Conservation (phyloP, 1,140 invertebrate genomes). For the Metaphire vulgaris region DNA sequence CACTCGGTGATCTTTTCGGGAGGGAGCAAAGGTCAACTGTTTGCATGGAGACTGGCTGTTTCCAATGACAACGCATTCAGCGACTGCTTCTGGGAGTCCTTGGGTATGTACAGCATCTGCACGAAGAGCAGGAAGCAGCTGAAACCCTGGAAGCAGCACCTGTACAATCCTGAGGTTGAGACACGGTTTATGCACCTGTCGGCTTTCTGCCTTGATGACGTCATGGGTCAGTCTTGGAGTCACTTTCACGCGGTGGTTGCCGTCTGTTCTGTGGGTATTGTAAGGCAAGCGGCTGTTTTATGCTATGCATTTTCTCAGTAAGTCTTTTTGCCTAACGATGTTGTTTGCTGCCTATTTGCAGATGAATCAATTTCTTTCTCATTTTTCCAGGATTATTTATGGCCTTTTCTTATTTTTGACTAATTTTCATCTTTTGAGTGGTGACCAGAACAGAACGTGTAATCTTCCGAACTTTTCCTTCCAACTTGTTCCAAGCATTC, state of each 20-base stretch:
- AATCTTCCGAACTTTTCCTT: too few species aligned
- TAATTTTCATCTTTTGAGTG: too few species aligned
- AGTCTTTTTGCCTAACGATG: too few species aligned
- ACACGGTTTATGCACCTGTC: not conserved
- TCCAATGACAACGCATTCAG: not conserved
- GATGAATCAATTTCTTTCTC: too few species aligned
- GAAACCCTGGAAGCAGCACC: constrained; percentile 9
- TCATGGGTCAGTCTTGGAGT: not conserved
- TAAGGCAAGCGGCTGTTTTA: not conserved
- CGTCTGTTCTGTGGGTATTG: not conserved
- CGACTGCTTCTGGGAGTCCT: not conserved
- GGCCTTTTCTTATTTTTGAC: too few species aligned
- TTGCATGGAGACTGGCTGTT: not conserved
- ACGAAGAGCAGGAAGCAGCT: not conserved
- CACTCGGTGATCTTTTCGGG: not conserved
- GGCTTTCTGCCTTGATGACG: not conserved
- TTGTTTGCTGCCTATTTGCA: too few species aligned
- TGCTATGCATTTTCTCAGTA: too few species aligned
- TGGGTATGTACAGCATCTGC: not conserved
- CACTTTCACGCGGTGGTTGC: not conserved
- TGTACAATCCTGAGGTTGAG: constrained; percentile 3
- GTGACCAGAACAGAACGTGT: too few species aligned
- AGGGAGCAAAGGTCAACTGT: not conserved
- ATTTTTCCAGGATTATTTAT: too few species aligned
- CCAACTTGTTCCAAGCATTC: too few species aligned